Evolutionary conservation across 2,888 invertebrate genomes (phyloP), one percentile per base, ranked within the genome.

Genomic region (Hipparchia semele): DNA sequence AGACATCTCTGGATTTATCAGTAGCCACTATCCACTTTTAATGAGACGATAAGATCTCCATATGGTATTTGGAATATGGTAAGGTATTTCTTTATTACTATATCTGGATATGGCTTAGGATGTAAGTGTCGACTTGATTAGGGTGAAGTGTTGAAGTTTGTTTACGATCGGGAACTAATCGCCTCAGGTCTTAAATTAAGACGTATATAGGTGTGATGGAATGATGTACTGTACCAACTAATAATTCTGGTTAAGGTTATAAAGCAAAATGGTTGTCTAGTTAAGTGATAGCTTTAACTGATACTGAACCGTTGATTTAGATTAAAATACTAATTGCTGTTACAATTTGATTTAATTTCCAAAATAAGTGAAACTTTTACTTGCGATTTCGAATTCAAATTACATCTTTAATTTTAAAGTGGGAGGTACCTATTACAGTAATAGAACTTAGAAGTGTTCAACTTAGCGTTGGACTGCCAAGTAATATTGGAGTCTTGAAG

Each of bases 61-160:
- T 73, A 73, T 70, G 65, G 71, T 74, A 75, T 72, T 72, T 73
- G 72, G 74, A 67, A 73, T 75, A 74, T 73, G 74, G 74, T 66
- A 70, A 75, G 75, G 75, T 68, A 78, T 79, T 73, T 77, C 76
- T 76, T 76, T 77, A 77, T 73, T 72, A 72, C 78, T 77, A 73
- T 79, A 77, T 77, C 54, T 61, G 77, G 76, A 65, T 45, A 46
- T 45, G 56, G 58, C 39, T 66, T 65, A 68, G 64, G 49, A 33
- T n/a, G 66, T 51, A 59, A 60, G 73, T 72, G 69, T 72, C 64
- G 68, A 67, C 70, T 76, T 75, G 75, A 75, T 74, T 73, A 69
- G 61, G 53, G 54, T 72, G 53, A 71, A 70, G 72, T 70, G 73
- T 75, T 68, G 68, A 68, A 53, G 75, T 75, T 73, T 74, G 74